Percentiles rank a stretch among this genome's conserved stretches.
These are phyloP conservation scores for Parambassis ranga DNA, from an alignment of 2,797 vertebrate species.

Conservation along the genomic window DNA sequence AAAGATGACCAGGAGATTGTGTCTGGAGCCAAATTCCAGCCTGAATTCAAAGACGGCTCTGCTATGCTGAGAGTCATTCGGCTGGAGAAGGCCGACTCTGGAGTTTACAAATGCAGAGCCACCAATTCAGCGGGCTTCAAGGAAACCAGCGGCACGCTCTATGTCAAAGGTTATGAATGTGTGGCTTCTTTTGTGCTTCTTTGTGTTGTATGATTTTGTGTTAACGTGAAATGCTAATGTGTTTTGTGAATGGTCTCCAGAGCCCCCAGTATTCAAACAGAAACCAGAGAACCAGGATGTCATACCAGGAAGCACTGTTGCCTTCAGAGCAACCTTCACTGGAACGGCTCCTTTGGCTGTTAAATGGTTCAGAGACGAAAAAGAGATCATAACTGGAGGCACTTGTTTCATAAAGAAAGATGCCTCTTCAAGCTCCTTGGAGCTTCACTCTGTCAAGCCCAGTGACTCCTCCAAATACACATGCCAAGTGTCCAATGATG, in stretches of 20 bases:
- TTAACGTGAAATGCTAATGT: conserved; percentile 46
- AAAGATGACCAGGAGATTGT: conserved; percentile 89
- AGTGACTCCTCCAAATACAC: conserved; percentile 89
- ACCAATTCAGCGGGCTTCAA: conserved; percentile 93
- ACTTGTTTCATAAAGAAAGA: conserved; percentile 94
- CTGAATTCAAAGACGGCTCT: conserved; percentile 89
- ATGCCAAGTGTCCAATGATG: conserved; percentile 92
- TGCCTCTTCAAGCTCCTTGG: conserved; percentile 87
- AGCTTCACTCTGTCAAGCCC: conserved; percentile 91
- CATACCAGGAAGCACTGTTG: conserved; percentile 88
- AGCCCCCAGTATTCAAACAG: conserved; percentile 89
- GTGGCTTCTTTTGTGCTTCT: background rate
- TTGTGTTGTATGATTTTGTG: conserved; percentile 18
- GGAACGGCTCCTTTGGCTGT: conserved; percentile 90
- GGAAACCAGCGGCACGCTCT: conserved; percentile 91
- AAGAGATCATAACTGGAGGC: conserved; percentile 88
- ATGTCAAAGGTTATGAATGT: conserved; percentile 90
- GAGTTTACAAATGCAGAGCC: conserved; percentile 92
- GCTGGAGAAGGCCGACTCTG: conserved; percentile 88
- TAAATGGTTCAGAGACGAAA: conserved; percentile 92
- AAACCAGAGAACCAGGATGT: conserved; percentile 89
- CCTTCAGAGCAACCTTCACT: conserved; percentile 86
- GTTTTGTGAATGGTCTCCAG: conserved; percentile 73
- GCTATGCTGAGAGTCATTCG: conserved; percentile 85
- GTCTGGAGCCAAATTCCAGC: conserved; percentile 83